Base-by-base conservation (phyloP, 2,113 vertebrate species). In the Tonatia bakeri region DNA sequence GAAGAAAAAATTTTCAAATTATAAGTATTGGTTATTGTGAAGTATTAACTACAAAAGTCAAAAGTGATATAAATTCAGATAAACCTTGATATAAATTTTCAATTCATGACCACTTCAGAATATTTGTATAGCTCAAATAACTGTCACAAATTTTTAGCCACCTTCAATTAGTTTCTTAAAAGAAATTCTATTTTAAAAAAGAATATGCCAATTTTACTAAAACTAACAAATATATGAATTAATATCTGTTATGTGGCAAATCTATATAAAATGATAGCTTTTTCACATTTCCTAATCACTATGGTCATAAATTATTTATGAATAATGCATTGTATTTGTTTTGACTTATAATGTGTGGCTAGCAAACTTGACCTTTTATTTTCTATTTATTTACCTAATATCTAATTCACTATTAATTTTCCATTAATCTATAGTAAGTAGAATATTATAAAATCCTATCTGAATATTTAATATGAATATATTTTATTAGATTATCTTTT, bases 211-310 rank as follows among this genome's bases (percentile, higher is more conserved):
- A 33, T 38, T 47, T 96, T 86, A 75, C 3, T 20, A 84, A 97
- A 97, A 96, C 77, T 82, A 90, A 82, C 64, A 97, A 82, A 79
- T 7, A 52, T 12, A 31, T 10, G 72, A 97, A 93, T 69, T 81
- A 81, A 81, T 84, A 69, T 95, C 84, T 61, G 19, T 88, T 79
- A 95, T 96, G 33, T 82, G 75, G 54, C 7, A 97, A 97, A 89
- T 93, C 64, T 96, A 56, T 14, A 90, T 61, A 50, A 88, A 97
- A 91, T 93, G 94, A 93, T 19, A 19, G 14, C 28, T 43, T 96
- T 97, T 83, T 93, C 88, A 56, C n/a, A 73, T 97, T 98, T 98
- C 70, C 95, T 95, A 98, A 97, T 98, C 97, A 98, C 97, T 54
- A 64, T 79, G 85, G 92, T 38, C 88, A 96, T 97, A 90, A 97